phyloP scores from a whole-genome alignment of 2,888 invertebrate genomes.

The Stenichneumon culpator region DNA sequence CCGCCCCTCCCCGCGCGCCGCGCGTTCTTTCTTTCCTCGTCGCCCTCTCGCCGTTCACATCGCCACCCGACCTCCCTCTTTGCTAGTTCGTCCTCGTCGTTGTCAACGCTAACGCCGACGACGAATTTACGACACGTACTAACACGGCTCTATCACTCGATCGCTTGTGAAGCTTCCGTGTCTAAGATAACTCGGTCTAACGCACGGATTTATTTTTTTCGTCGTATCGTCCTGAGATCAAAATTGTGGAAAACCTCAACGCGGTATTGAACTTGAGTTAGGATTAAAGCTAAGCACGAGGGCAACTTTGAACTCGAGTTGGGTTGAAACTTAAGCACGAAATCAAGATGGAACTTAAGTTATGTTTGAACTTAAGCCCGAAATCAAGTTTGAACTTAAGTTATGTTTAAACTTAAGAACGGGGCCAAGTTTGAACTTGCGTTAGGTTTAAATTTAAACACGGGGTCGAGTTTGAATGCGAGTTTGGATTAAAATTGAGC shows the following conservation, averaged over 20 bases:
- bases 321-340: too few relatives aligned
- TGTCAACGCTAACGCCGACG: constrained; percentile 29
- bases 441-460: neutral
- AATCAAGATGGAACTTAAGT: too few relatives aligned
- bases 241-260: neutral
- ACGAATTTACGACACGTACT: constrained; percentile 76
- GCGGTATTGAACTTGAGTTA: neutral
- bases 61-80: constrained; percentile 27
- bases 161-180: constrained; percentile 37
- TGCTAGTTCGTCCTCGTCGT: constrained; percentile 48
- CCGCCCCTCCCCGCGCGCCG: constrained; percentile 43
- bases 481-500: neutral
- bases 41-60: neutral
- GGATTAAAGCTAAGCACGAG: too few relatives aligned
- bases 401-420: neutral
- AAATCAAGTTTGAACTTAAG: neutral
- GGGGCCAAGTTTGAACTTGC: neutral
- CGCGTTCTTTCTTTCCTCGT: neutral
- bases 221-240: too few relatives aligned
- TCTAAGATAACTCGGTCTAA: constrained; percentile 13
- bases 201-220: constrained; percentile 7
- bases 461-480: neutral
- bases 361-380: neutral
- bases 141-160: constrained; percentile 59
- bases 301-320: too few relatives aligned